These are phyloP conservation scores for Monarcha castaneiventris DNA, from an alignment of 2,113 vertebrate genomes.

Conservation along the genomic window DNA sequence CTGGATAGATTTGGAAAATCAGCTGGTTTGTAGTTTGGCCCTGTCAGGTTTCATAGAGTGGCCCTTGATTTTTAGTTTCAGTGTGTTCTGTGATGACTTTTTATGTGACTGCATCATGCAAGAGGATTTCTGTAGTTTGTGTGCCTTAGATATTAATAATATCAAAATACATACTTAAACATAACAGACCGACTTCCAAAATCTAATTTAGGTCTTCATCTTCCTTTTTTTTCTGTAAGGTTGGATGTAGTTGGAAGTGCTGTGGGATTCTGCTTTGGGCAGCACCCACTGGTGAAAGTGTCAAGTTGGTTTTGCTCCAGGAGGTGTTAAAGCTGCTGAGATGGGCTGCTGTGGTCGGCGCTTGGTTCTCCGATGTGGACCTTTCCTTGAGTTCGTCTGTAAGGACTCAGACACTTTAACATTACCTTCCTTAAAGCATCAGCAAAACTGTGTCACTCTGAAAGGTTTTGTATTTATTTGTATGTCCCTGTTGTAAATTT, in stretches of 20 bases:
- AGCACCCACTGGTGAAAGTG: not conserved
- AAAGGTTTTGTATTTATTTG: slow-evolving; percentile 79
- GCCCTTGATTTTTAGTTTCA: not conserved
- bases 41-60: not conserved
- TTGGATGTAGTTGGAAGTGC: slow-evolving; percentile 10
- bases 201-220: not conserved
- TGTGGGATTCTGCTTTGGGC: slow-evolving; percentile 18
- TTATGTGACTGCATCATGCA: not conserved
- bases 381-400: slow-evolving; percentile 26
- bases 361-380: slow-evolving; percentile 40
- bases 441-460: slow-evolving; percentile 50
- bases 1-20: not conserved
- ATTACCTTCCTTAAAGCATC: slow-evolving; percentile 56
- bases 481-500: slow-evolving; percentile 66
- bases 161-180: not conserved
- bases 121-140: not conserved
- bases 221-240: slow-evolving; percentile 19
- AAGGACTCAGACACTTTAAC: slow-evolving; percentile 69
- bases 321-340: slow-evolving; percentile 72
- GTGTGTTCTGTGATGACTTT: not conserved
- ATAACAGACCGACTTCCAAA: not conserved
- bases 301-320: slow-evolving; percentile 55
- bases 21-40: not conserved
- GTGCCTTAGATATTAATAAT: not conserved
- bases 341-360: slow-evolving; percentile 58